phyloP scores from a whole-genome alignment of 2,797 vertebrate species.

The Peromyscus aztecus region DNA sequence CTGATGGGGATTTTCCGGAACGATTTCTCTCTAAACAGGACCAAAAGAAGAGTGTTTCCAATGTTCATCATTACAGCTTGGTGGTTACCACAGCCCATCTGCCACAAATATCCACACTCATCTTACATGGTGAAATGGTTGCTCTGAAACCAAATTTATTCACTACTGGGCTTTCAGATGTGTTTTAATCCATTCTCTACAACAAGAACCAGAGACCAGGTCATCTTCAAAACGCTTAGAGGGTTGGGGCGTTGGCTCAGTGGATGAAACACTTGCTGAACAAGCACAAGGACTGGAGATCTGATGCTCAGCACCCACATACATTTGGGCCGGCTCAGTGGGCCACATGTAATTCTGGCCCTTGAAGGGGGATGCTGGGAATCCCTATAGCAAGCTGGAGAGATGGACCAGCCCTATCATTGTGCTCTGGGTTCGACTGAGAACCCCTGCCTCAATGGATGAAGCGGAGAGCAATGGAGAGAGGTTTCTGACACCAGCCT shows the following conservation, averaged over 20 bases:
- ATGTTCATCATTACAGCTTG: not conserved
- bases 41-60: constrained; percentile 17
- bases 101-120: not conserved
- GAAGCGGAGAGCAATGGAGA: not conserved
- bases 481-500: no score
- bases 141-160: not conserved
- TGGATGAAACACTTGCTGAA: not conserved
- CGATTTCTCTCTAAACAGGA: constrained; percentile 44
- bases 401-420: not conserved
- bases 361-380: not conserved
- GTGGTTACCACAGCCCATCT: not conserved
- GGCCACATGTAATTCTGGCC: no score
- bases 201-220: constrained; percentile 6
- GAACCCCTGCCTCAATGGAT: not conserved
- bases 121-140: not conserved
- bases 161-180: not conserved
- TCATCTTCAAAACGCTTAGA: constrained; percentile 29
- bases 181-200: constrained; percentile 32
- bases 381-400: not conserved
- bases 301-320: not conserved
- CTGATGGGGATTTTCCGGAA: not conserved
- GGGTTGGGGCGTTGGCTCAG: not conserved
- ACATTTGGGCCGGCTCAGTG: not conserved
- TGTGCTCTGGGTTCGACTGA: not conserved
- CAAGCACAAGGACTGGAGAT: not conserved